phyloP scores from a whole-genome alignment of 1,140 invertebrate species.

The Sycophila sp. region DNA sequence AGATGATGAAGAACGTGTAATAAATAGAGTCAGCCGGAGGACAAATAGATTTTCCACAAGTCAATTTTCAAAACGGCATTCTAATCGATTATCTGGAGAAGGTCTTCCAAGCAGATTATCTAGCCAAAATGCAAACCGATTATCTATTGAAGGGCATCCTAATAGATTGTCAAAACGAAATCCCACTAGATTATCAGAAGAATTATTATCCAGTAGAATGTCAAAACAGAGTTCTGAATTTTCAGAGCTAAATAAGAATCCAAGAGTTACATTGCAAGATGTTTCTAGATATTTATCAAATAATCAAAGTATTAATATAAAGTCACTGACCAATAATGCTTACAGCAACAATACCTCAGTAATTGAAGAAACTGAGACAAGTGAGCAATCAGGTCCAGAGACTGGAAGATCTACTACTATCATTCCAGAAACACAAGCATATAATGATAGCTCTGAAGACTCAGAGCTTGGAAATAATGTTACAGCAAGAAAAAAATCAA shows the following conservation, averaged over 20 bases:
- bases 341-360: conserved; percentile 5
- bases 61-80: conserved; percentile 42
- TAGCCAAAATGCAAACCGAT: conserved; percentile 42
- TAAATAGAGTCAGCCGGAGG: conserved; percentile 31
- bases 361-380: conserved; percentile 30
- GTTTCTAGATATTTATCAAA: conserved; percentile 57
- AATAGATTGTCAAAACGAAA: conserved; percentile 42
- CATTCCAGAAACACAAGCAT: conserved; percentile 30
- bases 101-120: conserved; percentile 34
- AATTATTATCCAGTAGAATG: conserved; percentile 19
- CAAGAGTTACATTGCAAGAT: conserved; percentile 55
- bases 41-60: conserved; percentile 45
- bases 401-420: too few species aligned
- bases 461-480: neutral
- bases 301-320: conserved; percentile 56
- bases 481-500: neutral
- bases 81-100: conserved; percentile 38
- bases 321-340: conserved; percentile 5
- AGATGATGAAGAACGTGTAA: conserved; percentile 38
- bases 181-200: conserved; percentile 40
- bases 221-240: conserved; percentile 37
- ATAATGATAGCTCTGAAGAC: neutral
- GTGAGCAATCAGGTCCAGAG: neutral
- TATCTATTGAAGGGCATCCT: too few species aligned
- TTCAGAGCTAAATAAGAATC: conserved; percentile 44